Evolutionary conservation across 2,113 vertebrate genomes (phyloP), one percentile per base, ranked within the genome.

Genomic region (Cyprinus carpio): DNA sequence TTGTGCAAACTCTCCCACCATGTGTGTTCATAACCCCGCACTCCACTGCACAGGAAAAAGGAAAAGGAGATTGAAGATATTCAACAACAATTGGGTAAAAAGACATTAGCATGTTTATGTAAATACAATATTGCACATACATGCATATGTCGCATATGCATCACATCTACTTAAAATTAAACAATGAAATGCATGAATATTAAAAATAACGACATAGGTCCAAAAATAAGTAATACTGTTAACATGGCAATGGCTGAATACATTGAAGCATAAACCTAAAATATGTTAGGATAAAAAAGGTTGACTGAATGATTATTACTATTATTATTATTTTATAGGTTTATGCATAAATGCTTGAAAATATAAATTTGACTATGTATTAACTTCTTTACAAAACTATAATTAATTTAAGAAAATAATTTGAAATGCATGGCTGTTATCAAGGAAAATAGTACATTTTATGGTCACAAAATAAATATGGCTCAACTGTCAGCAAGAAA

Each of bases 1-100:
- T 72, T 82, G 71, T 79, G 72, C 60, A 75, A 64, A 75, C 56
- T 81, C 84, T 75, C 79, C 54, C 79, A 74, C 54, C 25, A 2
- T n/a, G 62, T 72, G 74, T 69, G 62, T 37, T 82, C 12, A 69
- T 72, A 76, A 77, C 9, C 18, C 46, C 20, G 46, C 1, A 5
- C 31, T 58, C 29, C 29, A n/a, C 51, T 7, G 18, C 51, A 43
- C 40, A 34, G 75, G 54, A 76, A 76, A 76, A 34, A 71, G 34
- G 67, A 40, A 71, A 72, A 43, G 18, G 4, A n/a, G 34, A 60
- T 9, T 62, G 58, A 25, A n/a, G 20, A 43, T 40, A n/a, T 40
- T 23, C 4, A 72, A 72, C 34, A n/a, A 43, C 34, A 18, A 40
- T 72, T 12, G 34, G 0, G 6, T 67, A 20, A 34, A 34, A 34